A percentile compares a stretch with the other conserved stretches of the same genome.
These are phyloP conservation scores for Theretra japonica DNA, from an alignment of 2,888 invertebrate species.

Conservation along the genomic window DNA sequence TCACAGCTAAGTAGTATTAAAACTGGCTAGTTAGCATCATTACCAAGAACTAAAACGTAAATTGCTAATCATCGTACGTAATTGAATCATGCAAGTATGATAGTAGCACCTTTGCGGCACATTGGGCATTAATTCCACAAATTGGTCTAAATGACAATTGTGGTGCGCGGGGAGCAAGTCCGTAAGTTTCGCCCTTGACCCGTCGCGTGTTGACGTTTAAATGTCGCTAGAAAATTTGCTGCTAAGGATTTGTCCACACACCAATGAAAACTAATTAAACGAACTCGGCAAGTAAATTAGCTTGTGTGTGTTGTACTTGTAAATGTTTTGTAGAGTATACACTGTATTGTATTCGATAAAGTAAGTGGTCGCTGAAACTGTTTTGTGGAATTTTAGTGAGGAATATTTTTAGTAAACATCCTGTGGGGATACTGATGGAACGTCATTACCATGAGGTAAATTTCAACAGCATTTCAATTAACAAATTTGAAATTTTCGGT, in stretches of 20 bases:
- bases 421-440: no score
- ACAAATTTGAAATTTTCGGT: no score
- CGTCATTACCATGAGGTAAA: no score
- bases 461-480: no score
- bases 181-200: conserved; percentile 65
- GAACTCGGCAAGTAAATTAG: not conserved
- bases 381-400: no score
- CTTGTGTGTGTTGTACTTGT: not conserved
- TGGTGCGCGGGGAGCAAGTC: conserved; percentile 48
- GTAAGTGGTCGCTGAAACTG: no score
- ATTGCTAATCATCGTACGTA: conserved; percentile 2
- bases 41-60: not conserved
- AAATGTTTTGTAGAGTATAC: no score
- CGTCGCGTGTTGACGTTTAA: conserved; percentile 66
- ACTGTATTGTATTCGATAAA: no score
- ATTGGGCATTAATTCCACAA: conserved; percentile 67
- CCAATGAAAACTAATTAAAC: not conserved
- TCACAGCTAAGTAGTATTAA: not conserved
- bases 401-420: no score
- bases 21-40: not conserved
- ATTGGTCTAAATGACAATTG: conserved; percentile 71
- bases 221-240: conserved; percentile 57
- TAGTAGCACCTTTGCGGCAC: conserved; percentile 37
- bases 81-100: conserved; percentile 20
- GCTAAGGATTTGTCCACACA: conserved; percentile 24